Percentiles rank a stretch among this genome's conserved stretches.
These are phyloP conservation scores for Cheilinus undulatus DNA, from an alignment of 2,113 vertebrate species.

Conservation along the genomic window DNA sequence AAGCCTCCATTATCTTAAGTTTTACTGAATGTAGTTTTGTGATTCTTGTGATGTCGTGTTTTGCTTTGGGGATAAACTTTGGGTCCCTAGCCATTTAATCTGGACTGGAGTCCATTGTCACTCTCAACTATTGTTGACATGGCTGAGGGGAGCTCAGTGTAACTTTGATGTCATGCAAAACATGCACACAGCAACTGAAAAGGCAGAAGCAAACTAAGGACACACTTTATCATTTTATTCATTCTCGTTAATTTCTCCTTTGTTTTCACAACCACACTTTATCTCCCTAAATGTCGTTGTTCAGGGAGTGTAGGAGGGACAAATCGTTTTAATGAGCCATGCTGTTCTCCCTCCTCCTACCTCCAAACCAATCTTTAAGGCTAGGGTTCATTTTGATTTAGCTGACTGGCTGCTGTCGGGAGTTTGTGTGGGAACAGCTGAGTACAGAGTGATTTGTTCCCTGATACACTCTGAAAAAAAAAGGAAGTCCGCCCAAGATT, in stretches of 20 bases:
- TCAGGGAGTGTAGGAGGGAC: conserved; percentile 42
- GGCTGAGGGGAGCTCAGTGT: neutral
- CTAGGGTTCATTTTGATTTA: conserved; percentile 63
- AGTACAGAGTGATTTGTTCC: neutral
- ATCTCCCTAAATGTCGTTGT: conserved; percentile 21
- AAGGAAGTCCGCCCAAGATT: conserved; percentile 31
- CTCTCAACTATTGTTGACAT: conserved; percentile 14
- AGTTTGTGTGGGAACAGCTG: conserved; percentile 44
- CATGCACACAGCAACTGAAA: neutral
- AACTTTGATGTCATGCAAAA: conserved; percentile 1
- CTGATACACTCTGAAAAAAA: conserved; percentile 25
- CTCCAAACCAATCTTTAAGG: conserved; percentile 41
- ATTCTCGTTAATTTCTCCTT: neutral
- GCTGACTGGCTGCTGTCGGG: conserved; percentile 51
- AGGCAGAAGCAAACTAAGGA: neutral
- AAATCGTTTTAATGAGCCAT: conserved; percentile 67
- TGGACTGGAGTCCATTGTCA: conserved; percentile 1
- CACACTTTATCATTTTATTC: neutral
- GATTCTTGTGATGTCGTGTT: conserved; percentile 6
- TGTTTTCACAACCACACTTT: conserved; percentile 1
- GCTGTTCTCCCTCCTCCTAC: conserved; percentile 48
- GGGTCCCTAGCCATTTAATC: neutral
- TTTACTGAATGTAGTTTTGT: neutral
- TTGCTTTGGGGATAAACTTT: conserved; percentile 7
- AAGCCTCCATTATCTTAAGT: neutral